A percentile compares a stretch with the other conserved stretches of the same genome.
These are phyloP conservation scores for Hemithea aestivaria DNA, from an alignment of 2,888 invertebrate genomes.

Conservation along the genomic window DNA sequence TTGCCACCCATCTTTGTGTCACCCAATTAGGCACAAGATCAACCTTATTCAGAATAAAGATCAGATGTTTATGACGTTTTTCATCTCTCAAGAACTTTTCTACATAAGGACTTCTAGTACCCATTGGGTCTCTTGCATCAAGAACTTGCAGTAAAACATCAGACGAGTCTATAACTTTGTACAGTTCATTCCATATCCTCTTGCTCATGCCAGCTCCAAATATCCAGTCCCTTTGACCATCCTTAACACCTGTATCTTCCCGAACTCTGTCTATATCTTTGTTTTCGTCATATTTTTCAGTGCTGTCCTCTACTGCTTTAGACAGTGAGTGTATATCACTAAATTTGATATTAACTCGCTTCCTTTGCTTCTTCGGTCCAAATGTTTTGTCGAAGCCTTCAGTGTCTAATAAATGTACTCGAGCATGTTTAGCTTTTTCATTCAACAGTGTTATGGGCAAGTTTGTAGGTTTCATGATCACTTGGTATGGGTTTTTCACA, in stretches of 20 bases:
- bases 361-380: slow-evolving; percentile 95
- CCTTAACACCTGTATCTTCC: slow-evolving; percentile 89
- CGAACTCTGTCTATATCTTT: slow-evolving; percentile 92
- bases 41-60: slow-evolving; percentile 98
- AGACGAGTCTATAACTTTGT: slow-evolving; percentile 99
- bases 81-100: slow-evolving; percentile 95
- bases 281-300: slow-evolving; percentile 87
- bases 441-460: slow-evolving; percentile 96
- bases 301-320: slow-evolving; percentile 83
- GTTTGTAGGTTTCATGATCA: slow-evolving; percentile 97
- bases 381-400: slow-evolving; percentile 97
- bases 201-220: slow-evolving; percentile 97
- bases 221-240: slow-evolving; percentile 93
- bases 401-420: slow-evolving; percentile 97
- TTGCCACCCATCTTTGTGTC: slow-evolving; percentile 98
- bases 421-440: slow-evolving; percentile 92
- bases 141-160: slow-evolving; percentile 97
- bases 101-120: slow-evolving; percentile 95
- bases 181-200: slow-evolving; percentile 99
- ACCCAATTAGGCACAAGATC: slow-evolving; percentile 98
- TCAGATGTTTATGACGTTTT: slow-evolving; percentile 97
- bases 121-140: slow-evolving; percentile 98
- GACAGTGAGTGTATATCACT: slow-evolving; percentile 89
- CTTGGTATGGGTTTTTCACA: slow-evolving; percentile 97
- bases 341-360: slow-evolving; percentile 89